These are phyloP conservation scores for Streblospio benedicti DNA, from an alignment of 1,140 invertebrate species.

Conservation along the genomic window DNA sequence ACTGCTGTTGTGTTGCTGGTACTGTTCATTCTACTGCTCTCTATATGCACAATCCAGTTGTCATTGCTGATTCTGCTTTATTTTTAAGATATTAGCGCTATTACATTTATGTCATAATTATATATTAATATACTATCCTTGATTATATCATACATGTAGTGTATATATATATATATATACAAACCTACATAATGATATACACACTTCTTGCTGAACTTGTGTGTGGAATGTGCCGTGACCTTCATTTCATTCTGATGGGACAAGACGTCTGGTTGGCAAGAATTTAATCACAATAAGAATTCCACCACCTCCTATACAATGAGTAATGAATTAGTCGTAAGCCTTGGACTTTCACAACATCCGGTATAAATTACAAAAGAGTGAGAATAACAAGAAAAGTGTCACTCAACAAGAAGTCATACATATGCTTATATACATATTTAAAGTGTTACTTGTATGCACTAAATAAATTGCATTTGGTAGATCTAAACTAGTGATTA, in stretches of 20 bases:
- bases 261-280: not conserved
- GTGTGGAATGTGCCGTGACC: not conserved
- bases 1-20: not conserved
- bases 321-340: not conserved
- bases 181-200: not conserved
- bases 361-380: not conserved
- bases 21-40: not conserved
- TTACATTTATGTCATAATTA: not conserved
- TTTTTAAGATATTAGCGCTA: not conserved
- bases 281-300: not conserved
- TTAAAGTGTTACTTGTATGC: no score
- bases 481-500: no score
- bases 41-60: not conserved
- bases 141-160: not conserved
- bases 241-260: not conserved
- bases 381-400: no score
- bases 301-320: not conserved
- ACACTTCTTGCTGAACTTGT: not conserved
- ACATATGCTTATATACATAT: no score
- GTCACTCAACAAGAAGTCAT: no score
- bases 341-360: not conserved
- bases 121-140: not conserved
- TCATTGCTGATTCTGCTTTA: not conserved
- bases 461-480: no score
- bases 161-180: constrained; percentile 2